Evolutionary conservation across 2,113 vertebrate genomes (phyloP).

Genomic region (Pelodiscus sinensis): DNA sequence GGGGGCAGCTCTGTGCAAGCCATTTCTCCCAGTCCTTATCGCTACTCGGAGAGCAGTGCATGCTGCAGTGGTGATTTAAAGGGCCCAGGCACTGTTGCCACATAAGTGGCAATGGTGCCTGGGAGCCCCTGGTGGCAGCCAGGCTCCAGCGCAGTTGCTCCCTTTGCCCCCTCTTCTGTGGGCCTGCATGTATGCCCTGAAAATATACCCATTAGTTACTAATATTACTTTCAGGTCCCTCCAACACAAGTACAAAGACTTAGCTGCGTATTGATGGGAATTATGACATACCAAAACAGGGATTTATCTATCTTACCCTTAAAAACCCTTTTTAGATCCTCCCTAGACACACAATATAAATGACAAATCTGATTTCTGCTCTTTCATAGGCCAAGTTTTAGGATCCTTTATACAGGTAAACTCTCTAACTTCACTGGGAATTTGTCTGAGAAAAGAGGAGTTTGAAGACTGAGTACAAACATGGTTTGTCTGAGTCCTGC

Average conservation of each 20-base stretch:
- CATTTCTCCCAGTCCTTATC: too few relatives aligned
- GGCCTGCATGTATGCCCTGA: too few relatives aligned
- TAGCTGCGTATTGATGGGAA: conserved; percentile 1
- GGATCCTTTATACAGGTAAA: not conserved
- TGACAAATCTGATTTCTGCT: not conserved
- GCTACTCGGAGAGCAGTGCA: too few relatives aligned
- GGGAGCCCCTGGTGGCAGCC: too few relatives aligned
- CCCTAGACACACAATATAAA: not conserved
- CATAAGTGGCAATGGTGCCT: too few relatives aligned
- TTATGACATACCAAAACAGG: not conserved
- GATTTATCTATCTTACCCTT: not conserved
- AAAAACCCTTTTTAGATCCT: not conserved
- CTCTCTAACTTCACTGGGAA: not conserved
- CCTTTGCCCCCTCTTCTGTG: too few relatives aligned
- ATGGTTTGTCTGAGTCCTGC: not conserved
- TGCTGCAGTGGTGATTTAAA: too few relatives aligned
- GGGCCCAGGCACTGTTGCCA: too few relatives aligned
- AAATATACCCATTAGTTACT: too few relatives aligned
- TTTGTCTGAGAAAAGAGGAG: not conserved
- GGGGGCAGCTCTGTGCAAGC: too few relatives aligned
- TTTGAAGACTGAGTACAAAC: not conserved
- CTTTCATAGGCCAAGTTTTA: conserved; percentile 16
- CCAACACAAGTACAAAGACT: not conserved
- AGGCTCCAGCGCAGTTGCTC: too few relatives aligned
- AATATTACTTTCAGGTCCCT: too few relatives aligned